Conservation (phyloP, 2,113 vertebrate species). For the Pachyramphus minor region DNA sequence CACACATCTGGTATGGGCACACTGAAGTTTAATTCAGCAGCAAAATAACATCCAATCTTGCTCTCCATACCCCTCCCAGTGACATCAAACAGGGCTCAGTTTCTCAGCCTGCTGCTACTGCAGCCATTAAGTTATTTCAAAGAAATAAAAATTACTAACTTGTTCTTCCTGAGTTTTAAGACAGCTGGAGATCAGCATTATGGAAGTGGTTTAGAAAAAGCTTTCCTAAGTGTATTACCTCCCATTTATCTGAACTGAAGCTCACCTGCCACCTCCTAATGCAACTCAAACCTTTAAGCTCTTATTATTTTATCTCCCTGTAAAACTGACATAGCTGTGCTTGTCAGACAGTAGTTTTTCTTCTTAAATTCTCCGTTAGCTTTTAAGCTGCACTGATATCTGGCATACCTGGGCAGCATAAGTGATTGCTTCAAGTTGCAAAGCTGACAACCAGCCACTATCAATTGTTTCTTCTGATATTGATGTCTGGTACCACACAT, state of each 20-base stretch:
- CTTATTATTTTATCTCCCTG: neutral
- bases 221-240: neutral
- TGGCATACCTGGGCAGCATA: slow-evolving; percentile 89
- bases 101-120: neutral
- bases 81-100: neutral
- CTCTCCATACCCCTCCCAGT: neutral
- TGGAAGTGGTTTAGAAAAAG: neutral
- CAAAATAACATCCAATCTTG: neutral
- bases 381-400: neutral
- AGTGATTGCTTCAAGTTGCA: slow-evolving; percentile 96
- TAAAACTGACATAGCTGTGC: neutral
- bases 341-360: neutral
- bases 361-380: neutral
- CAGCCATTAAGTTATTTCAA: neutral
- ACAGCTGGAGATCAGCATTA: neutral
- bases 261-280: neutral
- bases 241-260: neutral
- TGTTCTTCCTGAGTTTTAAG: neutral
- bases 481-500: slow-evolving; percentile 94
- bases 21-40: neutral
- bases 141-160: neutral
- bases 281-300: neutral
- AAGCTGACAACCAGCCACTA: slow-evolving; percentile 90
- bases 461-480: slow-evolving; percentile 96
- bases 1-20: neutral